These are phyloP conservation scores for Drosophila kuntzei DNA, from an alignment of 2,888 invertebrate species.

Conservation along the genomic window DNA sequence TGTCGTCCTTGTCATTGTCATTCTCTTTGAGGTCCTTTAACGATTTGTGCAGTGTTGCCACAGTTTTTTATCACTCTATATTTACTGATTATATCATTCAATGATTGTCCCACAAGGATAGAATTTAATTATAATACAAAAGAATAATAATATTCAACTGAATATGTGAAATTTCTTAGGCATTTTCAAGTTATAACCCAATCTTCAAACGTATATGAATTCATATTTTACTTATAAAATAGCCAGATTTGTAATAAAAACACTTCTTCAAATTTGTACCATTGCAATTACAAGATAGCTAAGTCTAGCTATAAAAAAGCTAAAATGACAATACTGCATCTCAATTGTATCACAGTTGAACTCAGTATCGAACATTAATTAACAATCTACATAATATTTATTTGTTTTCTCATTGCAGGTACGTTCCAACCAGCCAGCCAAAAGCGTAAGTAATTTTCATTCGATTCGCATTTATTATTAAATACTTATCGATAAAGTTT, in stretches of 20 bases:
- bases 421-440: slow-evolving; percentile 69
- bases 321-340: neutral
- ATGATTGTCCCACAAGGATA: too few relatives aligned
- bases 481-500: slow-evolving; percentile 67
- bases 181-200: too few relatives aligned
- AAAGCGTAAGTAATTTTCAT: slow-evolving; percentile 74
- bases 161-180: too few relatives aligned
- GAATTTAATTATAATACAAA: too few relatives aligned
- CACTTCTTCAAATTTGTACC: too few relatives aligned
- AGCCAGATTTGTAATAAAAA: too few relatives aligned
- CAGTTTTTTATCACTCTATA: too few relatives aligned
- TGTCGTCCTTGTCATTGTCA: slow-evolving; percentile 25
- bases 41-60: neutral
- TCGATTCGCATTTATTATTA: slow-evolving; percentile 50
- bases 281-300: too few relatives aligned
- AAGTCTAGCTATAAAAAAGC: neutral
- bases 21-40: slow-evolving; percentile 10
- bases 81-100: too few relatives aligned
- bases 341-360: neutral
- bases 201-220: too few relatives aligned
- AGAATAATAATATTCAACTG: too few relatives aligned
- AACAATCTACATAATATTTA: slow-evolving; percentile 10
- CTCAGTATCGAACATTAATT: neutral
- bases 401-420: slow-evolving; percentile 60
- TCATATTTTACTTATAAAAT: too few relatives aligned